Base-by-base conservation (phyloP, 2,888 invertebrate species). In the Apodemia mormo region DNA sequence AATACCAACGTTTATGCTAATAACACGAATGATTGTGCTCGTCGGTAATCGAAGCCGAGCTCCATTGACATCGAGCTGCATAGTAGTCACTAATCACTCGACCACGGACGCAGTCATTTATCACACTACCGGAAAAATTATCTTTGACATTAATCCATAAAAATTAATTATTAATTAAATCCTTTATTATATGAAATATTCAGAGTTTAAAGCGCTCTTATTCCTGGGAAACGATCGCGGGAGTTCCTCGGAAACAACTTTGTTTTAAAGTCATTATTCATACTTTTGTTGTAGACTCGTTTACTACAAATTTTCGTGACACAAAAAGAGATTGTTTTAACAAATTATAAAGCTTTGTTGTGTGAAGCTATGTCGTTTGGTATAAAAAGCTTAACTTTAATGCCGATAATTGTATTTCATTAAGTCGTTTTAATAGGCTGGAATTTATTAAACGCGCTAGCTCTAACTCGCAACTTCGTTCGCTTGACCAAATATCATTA, bases 191-290 rank as follows among this genome's bases (percentile, higher is more conserved):
- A 64, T 64, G 14, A 65, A 68, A 52, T 68, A 33, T 68, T 65
- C 69, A 69, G 69, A 76, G 75, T 78, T 76, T 76, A 77, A 75
- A 74, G 64, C 73, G 72, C 43, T 70, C 61, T 37, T 71, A 70
- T 71, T 86, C 87, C 85, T 86, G 82, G 76, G 79, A 77, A 65
- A 64, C 65, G 68, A 52, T 68, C 81, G 74, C 77, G 82, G 85
- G 85, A 88, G 85, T 85, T 88, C 84, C 83, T 77, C 83, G 81
- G 84, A 89, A 89, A 87, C 82, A 90, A 92, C 91, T 92, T 92
- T 90, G 92, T 90, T 90, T 87, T 81, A 85, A 89, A 87, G 86
- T 87, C 86, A 91, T 92, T 91, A 90, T 79, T 92, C 92, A 92
- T 90, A 87, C 90, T 90, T 90, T 92, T 92, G 92, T 91, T 88